Conservation (phyloP, 92 coral and sea anemone species). For the Porites cylindrica region DNA sequence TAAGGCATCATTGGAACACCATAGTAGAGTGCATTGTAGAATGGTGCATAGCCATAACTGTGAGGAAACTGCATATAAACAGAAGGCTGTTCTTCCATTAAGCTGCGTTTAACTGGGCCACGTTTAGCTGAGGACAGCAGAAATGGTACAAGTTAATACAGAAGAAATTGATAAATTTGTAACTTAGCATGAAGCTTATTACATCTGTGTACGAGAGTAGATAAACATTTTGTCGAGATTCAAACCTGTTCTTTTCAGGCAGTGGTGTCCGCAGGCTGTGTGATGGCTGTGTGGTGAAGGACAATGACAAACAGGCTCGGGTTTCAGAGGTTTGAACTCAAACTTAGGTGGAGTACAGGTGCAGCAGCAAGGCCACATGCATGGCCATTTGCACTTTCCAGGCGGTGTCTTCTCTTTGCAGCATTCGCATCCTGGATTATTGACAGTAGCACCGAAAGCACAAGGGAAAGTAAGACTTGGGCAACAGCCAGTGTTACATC, state of each 20-base stretch:
- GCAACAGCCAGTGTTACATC: constrained; percentile 89
- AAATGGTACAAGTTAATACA: not conserved
- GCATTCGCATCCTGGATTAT: constrained; percentile 88
- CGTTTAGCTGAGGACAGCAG: constrained; percentile 26
- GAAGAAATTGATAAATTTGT: too few relatives aligned
- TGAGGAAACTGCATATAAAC: constrained; percentile 17
- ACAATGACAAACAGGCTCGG: constrained; percentile 92
- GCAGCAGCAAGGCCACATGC: constrained; percentile 98
- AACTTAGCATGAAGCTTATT: too few relatives aligned
- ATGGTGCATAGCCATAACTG: constrained; percentile 31
- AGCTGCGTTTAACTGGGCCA: constrained; percentile 48
- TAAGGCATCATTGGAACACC: constrained; percentile 49
- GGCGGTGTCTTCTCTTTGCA: constrained; percentile 89
- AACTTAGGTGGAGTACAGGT: constrained; percentile 92
- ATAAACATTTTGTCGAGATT: not conserved
- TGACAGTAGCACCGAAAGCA: constrained; percentile 84
- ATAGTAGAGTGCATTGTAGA: constrained; percentile 32
- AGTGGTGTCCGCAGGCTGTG: constrained; percentile 70
- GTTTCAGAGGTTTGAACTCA: constrained; percentile 86
- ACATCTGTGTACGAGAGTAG: not conserved
- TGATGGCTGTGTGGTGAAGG: constrained; percentile 73
- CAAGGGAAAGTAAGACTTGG: constrained; percentile 84
- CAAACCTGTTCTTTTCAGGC: constrained; percentile 33
- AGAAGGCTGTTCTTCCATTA: constrained; percentile 35
- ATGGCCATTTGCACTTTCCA: constrained; percentile 96